phyloP scores from a whole-genome alignment of 2,113 vertebrate genomes.

The Cranoglanis bouderius region DNA sequence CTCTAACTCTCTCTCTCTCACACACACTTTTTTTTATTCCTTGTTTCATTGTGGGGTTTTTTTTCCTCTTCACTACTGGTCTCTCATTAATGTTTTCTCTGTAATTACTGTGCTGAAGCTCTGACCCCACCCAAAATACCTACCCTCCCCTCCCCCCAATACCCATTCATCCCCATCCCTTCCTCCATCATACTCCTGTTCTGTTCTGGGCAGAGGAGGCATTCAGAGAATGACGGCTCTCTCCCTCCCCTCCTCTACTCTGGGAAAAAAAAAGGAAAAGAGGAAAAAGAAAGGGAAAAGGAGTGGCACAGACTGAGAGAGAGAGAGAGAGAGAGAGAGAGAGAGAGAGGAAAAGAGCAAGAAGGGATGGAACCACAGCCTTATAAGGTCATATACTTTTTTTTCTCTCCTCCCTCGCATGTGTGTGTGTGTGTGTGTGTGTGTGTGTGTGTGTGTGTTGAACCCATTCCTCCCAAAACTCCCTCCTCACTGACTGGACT shows the following conservation, averaged over 20 bases:
- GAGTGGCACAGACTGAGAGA: conserved; percentile 54
- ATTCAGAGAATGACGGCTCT: conserved; percentile 65
- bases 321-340: conserved; percentile 27
- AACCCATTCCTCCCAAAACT: conserved; percentile 15
- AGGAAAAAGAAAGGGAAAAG: conserved; percentile 52
- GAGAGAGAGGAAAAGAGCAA: neutral
- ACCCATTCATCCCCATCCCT: conserved; percentile 28
- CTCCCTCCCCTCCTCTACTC: conserved; percentile 62
- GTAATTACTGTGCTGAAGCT: conserved; percentile 8
- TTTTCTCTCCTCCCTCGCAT: conserved; percentile 17
- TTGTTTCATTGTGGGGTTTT: neutral
- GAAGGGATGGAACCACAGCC: conserved; percentile 24
- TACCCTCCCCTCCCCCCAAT: conserved; percentile 15
- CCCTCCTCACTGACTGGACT: conserved; percentile 31
- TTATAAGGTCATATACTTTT: conserved; percentile 35
- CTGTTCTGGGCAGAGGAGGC: conserved; percentile 57
- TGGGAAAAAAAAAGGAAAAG: conserved; percentile 66
- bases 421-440: neutral
- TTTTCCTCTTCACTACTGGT: neutral
- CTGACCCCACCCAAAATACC: conserved; percentile 29
- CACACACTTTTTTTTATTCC: too few relatives aligned
- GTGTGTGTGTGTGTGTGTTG: neutral
- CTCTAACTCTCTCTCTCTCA: neutral
- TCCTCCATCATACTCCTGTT: conserved; percentile 29
- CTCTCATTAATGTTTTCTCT: conserved; percentile 1